These are phyloP conservation scores for Todiramphus saurophagus DNA, from an alignment of 2,113 vertebrate species.

Conservation along the genomic window DNA sequence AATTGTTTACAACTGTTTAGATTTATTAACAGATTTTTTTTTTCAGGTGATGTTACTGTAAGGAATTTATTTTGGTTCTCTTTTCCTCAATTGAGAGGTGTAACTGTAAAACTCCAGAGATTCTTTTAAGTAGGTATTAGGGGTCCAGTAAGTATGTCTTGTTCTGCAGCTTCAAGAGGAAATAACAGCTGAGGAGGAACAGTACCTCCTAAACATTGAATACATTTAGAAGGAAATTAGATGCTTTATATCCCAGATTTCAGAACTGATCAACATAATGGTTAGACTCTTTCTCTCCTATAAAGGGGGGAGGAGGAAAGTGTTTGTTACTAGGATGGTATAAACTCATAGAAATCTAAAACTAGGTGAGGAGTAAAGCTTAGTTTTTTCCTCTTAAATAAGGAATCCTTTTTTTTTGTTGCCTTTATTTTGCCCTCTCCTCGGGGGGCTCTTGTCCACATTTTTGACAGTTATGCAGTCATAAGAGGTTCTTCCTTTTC, in stretches of 20 bases:
- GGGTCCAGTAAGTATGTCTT: neutral
- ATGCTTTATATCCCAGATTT: neutral
- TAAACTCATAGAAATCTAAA: no score
- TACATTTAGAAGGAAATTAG: neutral
- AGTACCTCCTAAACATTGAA: neutral
- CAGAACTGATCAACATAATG: neutral
- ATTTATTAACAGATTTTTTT: neutral
- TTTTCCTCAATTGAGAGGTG: neutral
- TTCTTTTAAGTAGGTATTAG: neutral
- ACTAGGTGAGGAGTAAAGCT: no score
- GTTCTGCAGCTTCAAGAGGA: neutral
- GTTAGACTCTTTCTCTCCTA: neutral
- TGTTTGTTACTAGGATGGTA: no score
- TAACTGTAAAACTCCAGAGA: neutral
- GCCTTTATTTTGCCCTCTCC: neutral
- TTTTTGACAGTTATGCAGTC: neutral
- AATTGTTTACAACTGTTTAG: neutral
- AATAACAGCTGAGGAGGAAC: neutral
- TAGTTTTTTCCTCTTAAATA: no score
- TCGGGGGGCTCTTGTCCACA: no score
- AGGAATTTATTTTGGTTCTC: neutral
- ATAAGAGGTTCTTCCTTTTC: neutral
- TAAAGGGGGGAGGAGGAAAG: neutral
- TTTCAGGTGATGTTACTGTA: neutral
- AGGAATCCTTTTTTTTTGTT: neutral